phyloP scores from a whole-genome alignment of 1,140 invertebrate genomes.

The Pogonomyrmex californicus region DNA sequence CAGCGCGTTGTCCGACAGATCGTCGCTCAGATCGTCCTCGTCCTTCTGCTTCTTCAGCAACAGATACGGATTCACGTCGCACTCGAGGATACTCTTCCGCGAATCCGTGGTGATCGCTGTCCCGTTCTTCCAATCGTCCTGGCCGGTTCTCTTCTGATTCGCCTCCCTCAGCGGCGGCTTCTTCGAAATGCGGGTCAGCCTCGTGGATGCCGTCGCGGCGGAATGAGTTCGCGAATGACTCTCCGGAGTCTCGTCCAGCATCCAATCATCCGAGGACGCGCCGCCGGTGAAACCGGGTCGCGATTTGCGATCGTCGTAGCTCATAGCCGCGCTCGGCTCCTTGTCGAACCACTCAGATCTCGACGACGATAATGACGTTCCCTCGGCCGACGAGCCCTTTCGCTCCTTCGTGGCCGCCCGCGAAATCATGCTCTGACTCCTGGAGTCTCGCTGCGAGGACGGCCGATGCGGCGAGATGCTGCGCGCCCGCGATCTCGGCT shows the following conservation, averaged over 20 bases:
- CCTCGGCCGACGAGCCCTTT: slow-evolving; percentile 64
- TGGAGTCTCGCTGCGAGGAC: slow-evolving; percentile 86
- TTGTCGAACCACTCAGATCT: slow-evolving; percentile 83
- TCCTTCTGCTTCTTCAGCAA: slow-evolving; percentile 88
- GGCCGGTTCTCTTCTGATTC: slow-evolving; percentile 33
- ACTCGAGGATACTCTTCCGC: slow-evolving; percentile 92
- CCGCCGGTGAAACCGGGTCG: slow-evolving; percentile 55
- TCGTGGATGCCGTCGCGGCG: slow-evolving; percentile 1
- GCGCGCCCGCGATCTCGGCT: slow-evolving; percentile 88
- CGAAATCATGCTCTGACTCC: slow-evolving; percentile 86
- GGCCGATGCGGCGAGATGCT: slow-evolving; percentile 88
- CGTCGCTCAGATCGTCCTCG: slow-evolving; percentile 85
- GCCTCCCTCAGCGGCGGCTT: slow-evolving; percentile 47
- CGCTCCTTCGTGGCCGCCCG: slow-evolving; percentile 82
- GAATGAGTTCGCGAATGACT: slow-evolving; percentile 34
- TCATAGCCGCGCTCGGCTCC: slow-evolving; percentile 52
- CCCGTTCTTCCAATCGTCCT: slow-evolving; percentile 60
- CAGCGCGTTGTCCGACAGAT: slow-evolving; percentile 87
- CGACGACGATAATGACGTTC: slow-evolving; percentile 37
- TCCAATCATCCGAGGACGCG: slow-evolving; percentile 68
- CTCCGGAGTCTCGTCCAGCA: slow-evolving; percentile 32
- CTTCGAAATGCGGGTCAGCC: slow-evolving; percentile 26
- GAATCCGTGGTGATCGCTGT: slow-evolving; percentile 72
- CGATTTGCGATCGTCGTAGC: slow-evolving; percentile 73
- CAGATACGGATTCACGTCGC: slow-evolving; percentile 95